A percentile compares a stretch with the other conserved stretches of the same genome.
phyloP scores from a whole-genome alignment of 2,888 invertebrate species.

The Nymphalis urticae region DNA sequence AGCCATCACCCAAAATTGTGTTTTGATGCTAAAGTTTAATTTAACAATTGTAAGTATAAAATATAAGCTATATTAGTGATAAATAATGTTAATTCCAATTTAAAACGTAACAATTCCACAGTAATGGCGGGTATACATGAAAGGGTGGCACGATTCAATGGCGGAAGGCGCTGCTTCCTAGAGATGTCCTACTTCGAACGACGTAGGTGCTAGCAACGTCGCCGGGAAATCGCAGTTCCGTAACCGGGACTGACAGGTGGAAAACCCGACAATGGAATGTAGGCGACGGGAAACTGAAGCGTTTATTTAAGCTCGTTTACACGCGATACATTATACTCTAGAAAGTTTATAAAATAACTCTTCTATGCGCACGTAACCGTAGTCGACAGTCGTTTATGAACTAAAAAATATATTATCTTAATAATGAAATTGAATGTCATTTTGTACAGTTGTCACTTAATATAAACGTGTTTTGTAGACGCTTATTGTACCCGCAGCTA shows the following conservation, averaged over 20 bases:
- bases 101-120: no score
- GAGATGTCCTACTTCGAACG: slow-evolving; percentile 18
- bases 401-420: no score
- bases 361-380: no score
- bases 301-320: slow-evolving; percentile 4
- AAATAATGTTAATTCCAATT: no score
- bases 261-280: slow-evolving; percentile 10
- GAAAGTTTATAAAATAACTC: no score
- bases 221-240: slow-evolving; percentile 19
- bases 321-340: not conserved
- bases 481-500: no score
- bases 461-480: no score
- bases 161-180: slow-evolving; percentile 24
- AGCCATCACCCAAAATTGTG: not conserved
- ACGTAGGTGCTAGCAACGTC: slow-evolving; percentile 4
- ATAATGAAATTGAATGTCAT: no score
- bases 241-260: slow-evolving; percentile 17
- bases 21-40: not conserved
- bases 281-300: slow-evolving; percentile 13
- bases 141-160: slow-evolving; percentile 1
- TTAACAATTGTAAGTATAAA: not conserved
- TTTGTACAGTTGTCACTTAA: no score
- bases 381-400: no score
- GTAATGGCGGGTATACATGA: not conserved
- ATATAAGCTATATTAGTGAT: not conserved